phyloP scores from a whole-genome alignment of 2,113 vertebrate species.

The Leucosticte australis region DNA sequence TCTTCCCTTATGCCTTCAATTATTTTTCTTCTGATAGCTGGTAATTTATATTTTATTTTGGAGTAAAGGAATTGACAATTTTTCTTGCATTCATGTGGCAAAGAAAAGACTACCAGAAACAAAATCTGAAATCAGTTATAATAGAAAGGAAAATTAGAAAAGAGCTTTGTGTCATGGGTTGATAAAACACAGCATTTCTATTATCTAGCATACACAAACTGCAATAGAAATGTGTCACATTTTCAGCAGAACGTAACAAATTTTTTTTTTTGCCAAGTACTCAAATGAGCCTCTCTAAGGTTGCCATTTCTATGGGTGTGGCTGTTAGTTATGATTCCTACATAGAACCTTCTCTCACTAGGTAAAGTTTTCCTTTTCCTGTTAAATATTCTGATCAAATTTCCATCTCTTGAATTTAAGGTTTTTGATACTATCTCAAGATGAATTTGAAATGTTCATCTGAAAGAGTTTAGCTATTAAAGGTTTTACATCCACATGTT shows the following conservation, averaged over 20 bases:
- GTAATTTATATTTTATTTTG: neutral
- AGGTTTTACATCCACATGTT: neutral
- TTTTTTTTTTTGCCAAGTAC: neutral
- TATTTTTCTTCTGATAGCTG: neutral
- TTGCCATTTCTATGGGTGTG: neutral
- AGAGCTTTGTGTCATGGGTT: neutral
- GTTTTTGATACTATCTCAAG: neutral
- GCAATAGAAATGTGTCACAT: neutral
- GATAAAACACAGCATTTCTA: neutral
- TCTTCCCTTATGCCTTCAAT: neutral
- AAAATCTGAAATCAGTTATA: neutral
- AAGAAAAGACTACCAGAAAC: neutral
- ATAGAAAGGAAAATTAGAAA: neutral
- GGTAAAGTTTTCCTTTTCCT: neutral
- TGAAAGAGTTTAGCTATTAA: neutral
- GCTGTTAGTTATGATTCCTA: neutral
- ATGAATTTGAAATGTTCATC: neutral
- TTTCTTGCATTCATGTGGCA: neutral
- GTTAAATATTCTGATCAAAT: neutral
- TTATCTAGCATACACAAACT: neutral
- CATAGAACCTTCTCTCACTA: neutral
- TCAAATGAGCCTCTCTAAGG: neutral
- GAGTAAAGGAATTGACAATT: neutral
- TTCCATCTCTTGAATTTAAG: neutral
- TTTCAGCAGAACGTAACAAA: neutral